A percentile compares a stretch with the other conserved stretches of the same genome.
phyloP scores from a whole-genome alignment of 2,113 vertebrate genomes.

The Cathartes aura region DNA sequence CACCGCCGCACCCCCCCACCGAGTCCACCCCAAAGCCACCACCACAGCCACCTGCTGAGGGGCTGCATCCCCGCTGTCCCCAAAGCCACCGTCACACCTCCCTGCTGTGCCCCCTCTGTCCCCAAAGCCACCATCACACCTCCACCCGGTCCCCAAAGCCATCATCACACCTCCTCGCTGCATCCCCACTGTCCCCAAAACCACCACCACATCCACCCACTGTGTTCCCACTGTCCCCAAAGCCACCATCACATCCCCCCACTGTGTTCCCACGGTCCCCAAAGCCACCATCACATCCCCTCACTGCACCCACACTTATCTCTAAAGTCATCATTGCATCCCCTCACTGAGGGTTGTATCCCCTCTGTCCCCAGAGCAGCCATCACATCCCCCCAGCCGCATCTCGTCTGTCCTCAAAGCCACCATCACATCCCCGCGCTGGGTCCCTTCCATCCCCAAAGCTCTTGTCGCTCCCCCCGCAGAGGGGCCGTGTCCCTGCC shows the following conservation, averaged over 20 bases:
- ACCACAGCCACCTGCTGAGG: accelerated
- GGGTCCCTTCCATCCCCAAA: not conserved
- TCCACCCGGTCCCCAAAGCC: not conserved
- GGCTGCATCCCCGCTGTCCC: accelerated
- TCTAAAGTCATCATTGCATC: not conserved
- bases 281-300: not conserved
- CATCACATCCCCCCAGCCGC: accelerated
- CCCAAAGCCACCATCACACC: not conserved
- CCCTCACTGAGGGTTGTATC: no score
- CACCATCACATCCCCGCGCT: not conserved
- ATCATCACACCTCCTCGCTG: no score
- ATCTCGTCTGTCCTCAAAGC: not conserved
- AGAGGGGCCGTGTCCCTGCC: not conserved
- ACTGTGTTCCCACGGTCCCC: accelerated
- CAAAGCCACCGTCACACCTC: not conserved
- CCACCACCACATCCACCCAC: not conserved
- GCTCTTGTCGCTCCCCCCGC: accelerated
- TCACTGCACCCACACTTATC: accelerated
- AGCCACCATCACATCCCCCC: no score
- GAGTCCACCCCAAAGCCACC: not conserved
- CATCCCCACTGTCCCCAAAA: not conserved
- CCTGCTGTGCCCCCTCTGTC: no score
- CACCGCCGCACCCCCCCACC: not conserved
- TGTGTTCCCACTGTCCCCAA: not conserved
- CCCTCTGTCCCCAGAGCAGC: not conserved